These are phyloP conservation scores for Amphimedon queenslandica DNA, from an alignment of 37 sponge, comb jelly and placozoan species.

Conservation along the genomic window DNA sequence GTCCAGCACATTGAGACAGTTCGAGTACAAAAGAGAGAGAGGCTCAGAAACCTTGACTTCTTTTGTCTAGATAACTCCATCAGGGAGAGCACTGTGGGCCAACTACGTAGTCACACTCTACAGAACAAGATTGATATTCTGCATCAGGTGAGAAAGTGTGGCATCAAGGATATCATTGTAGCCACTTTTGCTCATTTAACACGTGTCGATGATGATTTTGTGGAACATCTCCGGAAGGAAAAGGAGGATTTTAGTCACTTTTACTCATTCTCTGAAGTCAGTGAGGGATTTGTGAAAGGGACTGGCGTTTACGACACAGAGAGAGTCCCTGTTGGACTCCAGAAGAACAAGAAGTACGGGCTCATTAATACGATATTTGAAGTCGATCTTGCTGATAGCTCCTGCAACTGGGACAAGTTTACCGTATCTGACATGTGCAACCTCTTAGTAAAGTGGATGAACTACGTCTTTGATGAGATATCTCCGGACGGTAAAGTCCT, in stretches of 20 bases:
- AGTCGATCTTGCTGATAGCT: constrained; percentile 38
- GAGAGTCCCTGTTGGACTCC: constrained; percentile 42
- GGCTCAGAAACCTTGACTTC: constrained; percentile 60
- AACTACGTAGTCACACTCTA: constrained; percentile 78
- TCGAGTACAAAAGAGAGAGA: constrained; percentile 38
- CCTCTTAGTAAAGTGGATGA: constrained; percentile 46
- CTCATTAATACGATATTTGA: constrained; percentile 68
- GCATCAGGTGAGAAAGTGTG: constrained; percentile 67
- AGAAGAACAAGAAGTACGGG: constrained; percentile 68
- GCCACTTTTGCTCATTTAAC: constrained; percentile 69
- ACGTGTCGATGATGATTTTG: constrained; percentile 78
- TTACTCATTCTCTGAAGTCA: constrained; percentile 75
- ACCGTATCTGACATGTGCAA: constrained; percentile 53
- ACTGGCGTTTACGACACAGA: constrained; percentile 51
- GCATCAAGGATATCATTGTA: constrained; percentile 67
- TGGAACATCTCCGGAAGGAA: constrained; percentile 32
- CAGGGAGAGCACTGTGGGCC: constrained; percentile 89
- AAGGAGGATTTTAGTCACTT: constrained; percentile 51
- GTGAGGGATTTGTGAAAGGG: constrained; percentile 25
- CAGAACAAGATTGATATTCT: constrained; percentile 70
- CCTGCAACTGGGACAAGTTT: constrained; percentile 52
- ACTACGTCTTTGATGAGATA: constrained; percentile 39
- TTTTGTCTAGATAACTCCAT: constrained; percentile 87
- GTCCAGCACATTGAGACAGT: background rate
- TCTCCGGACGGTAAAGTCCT: constrained; percentile 4